Evolutionary conservation across 2,113 vertebrate species (phyloP).

Genomic region (Eptatretus burgeri): DNA sequence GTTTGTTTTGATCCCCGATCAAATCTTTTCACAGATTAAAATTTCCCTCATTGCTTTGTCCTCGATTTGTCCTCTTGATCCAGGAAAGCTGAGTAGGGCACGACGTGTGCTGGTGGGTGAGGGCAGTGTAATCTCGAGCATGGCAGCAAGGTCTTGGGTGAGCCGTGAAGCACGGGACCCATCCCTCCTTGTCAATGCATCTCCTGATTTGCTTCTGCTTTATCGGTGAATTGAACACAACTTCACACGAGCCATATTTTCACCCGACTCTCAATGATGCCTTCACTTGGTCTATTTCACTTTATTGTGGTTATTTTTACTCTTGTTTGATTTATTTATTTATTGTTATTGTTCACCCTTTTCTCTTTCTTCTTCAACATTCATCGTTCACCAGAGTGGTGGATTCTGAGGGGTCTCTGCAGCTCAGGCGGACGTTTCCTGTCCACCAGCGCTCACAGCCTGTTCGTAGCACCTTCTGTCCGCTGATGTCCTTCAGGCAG

Average conservation of each 20-base stretch:
- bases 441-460: slow-evolving; percentile 44
- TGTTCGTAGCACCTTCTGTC: slow-evolving; percentile 66
- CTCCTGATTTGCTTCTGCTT: slow-evolving; percentile 51
- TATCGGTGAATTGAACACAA: slow-evolving; percentile 25
- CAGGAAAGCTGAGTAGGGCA: slow-evolving; percentile 72
- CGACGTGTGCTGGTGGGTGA: slow-evolving; percentile 55
- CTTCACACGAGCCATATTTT: too few relatives aligned
- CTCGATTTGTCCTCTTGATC: not conserved
- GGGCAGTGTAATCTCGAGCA: slow-evolving; percentile 52
- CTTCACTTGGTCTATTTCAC: too few relatives aligned
- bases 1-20: not conserved
- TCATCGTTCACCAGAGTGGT: slow-evolving; percentile 26
- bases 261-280: too few relatives aligned
- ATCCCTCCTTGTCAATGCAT: slow-evolving; percentile 53
- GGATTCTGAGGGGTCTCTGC: slow-evolving; percentile 54
- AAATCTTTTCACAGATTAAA: not conserved
- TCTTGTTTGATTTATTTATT: too few relatives aligned
- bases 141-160: slow-evolving; percentile 65
- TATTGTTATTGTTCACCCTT: too few relatives aligned
- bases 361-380: too few relatives aligned
- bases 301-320: too few relatives aligned
- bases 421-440: slow-evolving; percentile 53
- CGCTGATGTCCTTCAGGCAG: slow-evolving; percentile 76
- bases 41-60: not conserved
- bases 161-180: slow-evolving; percentile 64